Conservation (phyloP, 64 coral and sea anemone species). For the Stylophora pistillata region DNA sequence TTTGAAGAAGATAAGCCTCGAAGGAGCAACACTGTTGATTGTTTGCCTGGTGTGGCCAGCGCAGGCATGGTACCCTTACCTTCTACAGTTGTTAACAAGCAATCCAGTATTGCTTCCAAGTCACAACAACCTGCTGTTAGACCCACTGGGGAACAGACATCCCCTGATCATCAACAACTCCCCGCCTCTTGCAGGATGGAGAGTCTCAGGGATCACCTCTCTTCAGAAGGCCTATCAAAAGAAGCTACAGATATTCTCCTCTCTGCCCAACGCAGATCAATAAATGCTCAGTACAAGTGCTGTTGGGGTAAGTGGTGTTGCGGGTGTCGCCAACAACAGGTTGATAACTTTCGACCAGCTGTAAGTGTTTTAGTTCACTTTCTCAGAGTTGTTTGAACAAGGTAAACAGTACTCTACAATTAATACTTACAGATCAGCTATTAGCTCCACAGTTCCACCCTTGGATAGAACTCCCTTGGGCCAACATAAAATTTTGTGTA, state of each 20-base stretch:
- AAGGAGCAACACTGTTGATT: slow-evolving; percentile 4
- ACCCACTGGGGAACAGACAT: neutral
- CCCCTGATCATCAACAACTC: neutral
- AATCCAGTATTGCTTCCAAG: slow-evolving; percentile 13
- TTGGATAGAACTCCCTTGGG: too few species aligned
- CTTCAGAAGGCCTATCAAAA: slow-evolving; percentile 3
- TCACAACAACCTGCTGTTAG: slow-evolving; percentile 13
- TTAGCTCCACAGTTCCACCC: too few species aligned
- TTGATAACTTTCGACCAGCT: too few species aligned
- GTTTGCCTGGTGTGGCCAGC: slow-evolving; percentile 18
- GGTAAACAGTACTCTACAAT: too few species aligned
- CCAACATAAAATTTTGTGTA: too few species aligned
- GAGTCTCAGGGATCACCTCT: slow-evolving; percentile 5
- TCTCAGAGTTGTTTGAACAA: too few species aligned
- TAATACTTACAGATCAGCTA: too few species aligned
- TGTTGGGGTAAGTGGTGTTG: slow-evolving; percentile 19
- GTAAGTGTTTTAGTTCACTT: too few species aligned
- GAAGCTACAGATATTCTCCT: slow-evolving; percentile 15
- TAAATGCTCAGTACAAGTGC: slow-evolving; percentile 37
- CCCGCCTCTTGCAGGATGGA: neutral
- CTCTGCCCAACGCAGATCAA: slow-evolving; percentile 19
- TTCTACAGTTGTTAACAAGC: neutral
- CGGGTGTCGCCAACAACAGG: too few species aligned
- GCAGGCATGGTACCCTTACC: neutral
- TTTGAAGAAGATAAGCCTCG: neutral